Percentiles rank a stretch among this genome's conserved stretches.
These are phyloP conservation scores for Porites lobata DNA, from an alignment of 92 coral and sea anemone genomes.

Conservation along the genomic window DNA sequence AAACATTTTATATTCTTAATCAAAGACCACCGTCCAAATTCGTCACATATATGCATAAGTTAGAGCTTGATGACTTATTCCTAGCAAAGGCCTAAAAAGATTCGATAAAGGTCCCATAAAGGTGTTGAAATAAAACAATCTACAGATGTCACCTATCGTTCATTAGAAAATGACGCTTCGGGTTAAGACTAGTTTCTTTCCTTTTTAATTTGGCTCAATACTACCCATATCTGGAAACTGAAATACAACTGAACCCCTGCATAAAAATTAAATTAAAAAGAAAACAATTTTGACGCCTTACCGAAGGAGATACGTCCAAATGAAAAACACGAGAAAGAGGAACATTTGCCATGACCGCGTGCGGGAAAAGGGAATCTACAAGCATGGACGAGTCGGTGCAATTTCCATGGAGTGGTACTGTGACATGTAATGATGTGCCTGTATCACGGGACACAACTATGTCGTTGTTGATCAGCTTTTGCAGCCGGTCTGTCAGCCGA, in stretches of 20 bases:
- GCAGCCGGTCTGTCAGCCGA: slow-evolving; percentile 67
- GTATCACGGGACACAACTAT: slow-evolving; percentile 7
- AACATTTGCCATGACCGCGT: slow-evolving; percentile 71
- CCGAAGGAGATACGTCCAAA: slow-evolving; percentile 91
- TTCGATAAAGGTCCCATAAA: too few relatives aligned
- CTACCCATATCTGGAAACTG: too few relatives aligned
- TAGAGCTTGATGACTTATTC: too few relatives aligned
- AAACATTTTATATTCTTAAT: too few relatives aligned
- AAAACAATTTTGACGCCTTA: slow-evolving; percentile 47
- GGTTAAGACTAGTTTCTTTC: too few relatives aligned
- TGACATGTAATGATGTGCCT: slow-evolving; percentile 42
- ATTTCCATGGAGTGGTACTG: slow-evolving; percentile 87
- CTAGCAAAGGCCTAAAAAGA: too few relatives aligned
- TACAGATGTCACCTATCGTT: too few relatives aligned
- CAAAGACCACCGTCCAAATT: too few relatives aligned
- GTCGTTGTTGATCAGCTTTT: slow-evolving; percentile 60
- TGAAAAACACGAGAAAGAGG: slow-evolving; percentile 88
- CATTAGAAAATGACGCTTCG: too few relatives aligned
- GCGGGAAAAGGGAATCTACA: slow-evolving; percentile 69
- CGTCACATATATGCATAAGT: too few relatives aligned
- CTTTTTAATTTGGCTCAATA: too few relatives aligned
- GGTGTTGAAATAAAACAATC: too few relatives aligned
- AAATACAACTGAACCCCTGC: neutral
- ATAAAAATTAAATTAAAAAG: neutral
- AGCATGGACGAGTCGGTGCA: slow-evolving; percentile 71